phyloP scores from a whole-genome alignment of 2,888 invertebrate genomes.

The Drosophila incognita region DNA sequence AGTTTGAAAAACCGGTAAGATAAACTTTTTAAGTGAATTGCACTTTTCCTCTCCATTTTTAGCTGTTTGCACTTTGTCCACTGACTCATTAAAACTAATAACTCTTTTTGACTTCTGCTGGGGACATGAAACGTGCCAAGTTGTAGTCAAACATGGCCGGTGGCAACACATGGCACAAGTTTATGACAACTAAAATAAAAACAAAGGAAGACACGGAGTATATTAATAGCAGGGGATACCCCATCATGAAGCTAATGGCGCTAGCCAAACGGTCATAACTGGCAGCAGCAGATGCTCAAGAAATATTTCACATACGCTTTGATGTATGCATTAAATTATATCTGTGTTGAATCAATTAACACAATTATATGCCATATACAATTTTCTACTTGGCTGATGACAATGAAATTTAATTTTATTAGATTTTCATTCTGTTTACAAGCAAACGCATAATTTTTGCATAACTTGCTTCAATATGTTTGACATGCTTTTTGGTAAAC shows the following conservation, averaged over 20 bases:
- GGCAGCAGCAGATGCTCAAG: neutral
- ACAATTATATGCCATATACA: slow-evolving; percentile 17
- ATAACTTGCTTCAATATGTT: slow-evolving; percentile 41
- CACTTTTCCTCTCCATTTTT: slow-evolving; percentile 2
- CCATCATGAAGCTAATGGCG: slow-evolving; percentile 33
- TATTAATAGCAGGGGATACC: slow-evolving; percentile 13
- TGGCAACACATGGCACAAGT: slow-evolving; percentile 30
- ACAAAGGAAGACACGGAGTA: neutral
- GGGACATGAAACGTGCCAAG: slow-evolving; percentile 28
- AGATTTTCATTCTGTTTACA: slow-evolving; percentile 16
- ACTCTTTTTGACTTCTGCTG: slow-evolving; percentile 53
- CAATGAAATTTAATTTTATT: slow-evolving; percentile 34
- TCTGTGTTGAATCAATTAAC: slow-evolving; percentile 24
- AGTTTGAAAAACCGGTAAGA: neutral
- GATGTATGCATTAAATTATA: slow-evolving; percentile 19
- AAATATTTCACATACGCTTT: slow-evolving; percentile 31
- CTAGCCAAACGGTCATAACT: slow-evolving; percentile 16
- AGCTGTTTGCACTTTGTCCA: slow-evolving; percentile 18
- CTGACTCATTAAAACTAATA: slow-evolving; percentile 55
- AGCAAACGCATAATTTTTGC: slow-evolving; percentile 36
- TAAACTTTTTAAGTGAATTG: slow-evolving; percentile 1
- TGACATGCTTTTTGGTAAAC: slow-evolving; percentile 8
- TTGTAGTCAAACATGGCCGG: slow-evolving; percentile 17
- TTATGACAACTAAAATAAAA: slow-evolving; percentile 11
- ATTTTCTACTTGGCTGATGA: slow-evolving; percentile 10